Percentiles rank a stretch among this genome's conserved stretches.
These are phyloP conservation scores for Gadus chalcogrammus DNA, from an alignment of 2,113 vertebrate species.

Conservation along the genomic window DNA sequence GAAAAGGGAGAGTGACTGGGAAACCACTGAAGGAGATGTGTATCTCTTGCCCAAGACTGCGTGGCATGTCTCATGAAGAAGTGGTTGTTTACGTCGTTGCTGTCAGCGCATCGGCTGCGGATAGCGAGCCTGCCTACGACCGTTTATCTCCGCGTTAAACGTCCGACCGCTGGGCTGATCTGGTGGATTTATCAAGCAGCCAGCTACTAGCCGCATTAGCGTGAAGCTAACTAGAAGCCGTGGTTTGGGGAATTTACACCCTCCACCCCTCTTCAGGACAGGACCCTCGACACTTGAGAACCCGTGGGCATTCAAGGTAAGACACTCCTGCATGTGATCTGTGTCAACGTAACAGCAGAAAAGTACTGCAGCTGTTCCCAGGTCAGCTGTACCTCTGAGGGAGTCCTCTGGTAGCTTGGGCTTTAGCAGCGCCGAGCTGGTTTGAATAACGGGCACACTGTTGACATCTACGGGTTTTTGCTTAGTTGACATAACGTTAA, in stretches of 20 bases:
- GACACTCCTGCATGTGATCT: neutral
- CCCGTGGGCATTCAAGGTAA: conserved; percentile 31
- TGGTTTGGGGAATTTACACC: conserved; percentile 24
- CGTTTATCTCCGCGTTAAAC: neutral
- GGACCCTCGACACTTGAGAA: conserved; percentile 16
- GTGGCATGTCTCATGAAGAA: conserved; percentile 25
- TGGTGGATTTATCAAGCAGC: conserved; percentile 53
- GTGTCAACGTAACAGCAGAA: too few relatives aligned
- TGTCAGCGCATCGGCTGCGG: conserved; percentile 9
- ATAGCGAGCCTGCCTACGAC: neutral
- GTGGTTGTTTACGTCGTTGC: conserved; percentile 16
- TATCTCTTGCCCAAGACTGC: conserved; percentile 49
- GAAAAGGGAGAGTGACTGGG: conserved; percentile 47
- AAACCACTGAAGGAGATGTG: conserved; percentile 54
- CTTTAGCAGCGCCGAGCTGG: too few relatives aligned
- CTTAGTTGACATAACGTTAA: too few relatives aligned
- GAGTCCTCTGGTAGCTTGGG: too few relatives aligned
- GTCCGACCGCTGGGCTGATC: conserved; percentile 44
- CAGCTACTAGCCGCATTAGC: conserved; percentile 40
- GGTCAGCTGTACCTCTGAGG: too few relatives aligned
- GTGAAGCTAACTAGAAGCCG: conserved; percentile 40
- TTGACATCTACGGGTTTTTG: too few relatives aligned
- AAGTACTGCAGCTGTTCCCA: too few relatives aligned
- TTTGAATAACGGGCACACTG: too few relatives aligned
- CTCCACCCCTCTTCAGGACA: neutral